Percentiles rank a stretch among this genome's conserved stretches.
Evolutionary conservation across 2,888 invertebrate species (phyloP).

Genomic region (Netelia inedita): DNA sequence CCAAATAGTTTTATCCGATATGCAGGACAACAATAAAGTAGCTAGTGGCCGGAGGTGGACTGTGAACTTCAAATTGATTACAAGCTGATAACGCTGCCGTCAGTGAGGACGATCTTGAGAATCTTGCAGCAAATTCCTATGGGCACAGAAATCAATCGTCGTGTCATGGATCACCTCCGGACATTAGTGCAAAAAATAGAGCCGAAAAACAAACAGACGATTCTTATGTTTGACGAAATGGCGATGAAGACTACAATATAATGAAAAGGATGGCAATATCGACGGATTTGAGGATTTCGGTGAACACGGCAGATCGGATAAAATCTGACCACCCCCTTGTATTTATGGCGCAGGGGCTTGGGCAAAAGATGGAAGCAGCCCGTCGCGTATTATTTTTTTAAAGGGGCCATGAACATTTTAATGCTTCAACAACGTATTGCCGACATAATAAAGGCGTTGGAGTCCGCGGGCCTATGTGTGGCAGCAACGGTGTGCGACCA

Average conservation of each 20-base stretch:
- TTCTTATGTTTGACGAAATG: constrained; percentile 74
- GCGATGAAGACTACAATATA: constrained; percentile 68
- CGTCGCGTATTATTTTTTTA: constrained; percentile 42
- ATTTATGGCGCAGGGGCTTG: constrained; percentile 32
- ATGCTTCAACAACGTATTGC: not conserved
- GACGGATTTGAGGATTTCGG: constrained; percentile 72
- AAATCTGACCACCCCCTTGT: constrained; percentile 32
- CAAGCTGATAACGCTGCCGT: too few species aligned
- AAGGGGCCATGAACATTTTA: constrained; percentile 6
- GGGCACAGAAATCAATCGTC: constrained; percentile 65
- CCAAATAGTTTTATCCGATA: too few species aligned
- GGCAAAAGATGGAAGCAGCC: constrained; percentile 23
- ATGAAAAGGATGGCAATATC: constrained; percentile 51
- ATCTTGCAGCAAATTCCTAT: too few species aligned
- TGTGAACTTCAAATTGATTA: too few species aligned
- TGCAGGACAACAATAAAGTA: too few species aligned
- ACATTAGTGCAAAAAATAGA: constrained; percentile 59
- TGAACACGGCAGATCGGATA: not conserved
- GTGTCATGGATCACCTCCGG: constrained; percentile 63
- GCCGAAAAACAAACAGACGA: constrained; percentile 64
- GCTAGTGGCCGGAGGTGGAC: not conserved
- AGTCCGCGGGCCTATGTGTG: constrained; percentile 32
- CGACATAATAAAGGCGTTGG: constrained; percentile 27
- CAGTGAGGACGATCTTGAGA: too few species aligned
- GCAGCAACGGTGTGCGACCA: constrained; percentile 43